Evolutionary conservation across 1,140 invertebrate genomes (phyloP).

Genomic region (Copidosoma floridanum): DNA sequence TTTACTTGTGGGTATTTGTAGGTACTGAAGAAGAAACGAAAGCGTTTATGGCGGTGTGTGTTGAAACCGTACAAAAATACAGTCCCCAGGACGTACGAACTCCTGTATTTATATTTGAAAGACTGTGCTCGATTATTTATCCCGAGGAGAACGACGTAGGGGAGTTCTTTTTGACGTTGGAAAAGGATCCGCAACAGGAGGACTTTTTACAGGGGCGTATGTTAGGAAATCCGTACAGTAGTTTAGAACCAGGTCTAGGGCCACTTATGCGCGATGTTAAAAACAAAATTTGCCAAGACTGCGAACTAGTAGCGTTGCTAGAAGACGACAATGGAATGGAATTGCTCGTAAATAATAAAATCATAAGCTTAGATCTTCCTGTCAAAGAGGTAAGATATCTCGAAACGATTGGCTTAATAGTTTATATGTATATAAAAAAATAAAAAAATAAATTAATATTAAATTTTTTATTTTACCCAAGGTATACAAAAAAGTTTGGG

Average conservation of each 20-base stretch:
- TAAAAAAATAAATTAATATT: conserved; percentile 1
- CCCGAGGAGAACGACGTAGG: conserved; percentile 96
- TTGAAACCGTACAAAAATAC: conserved; percentile 93
- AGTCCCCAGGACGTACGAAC: conserved; percentile 89
- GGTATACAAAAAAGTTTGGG: conserved; percentile 80
- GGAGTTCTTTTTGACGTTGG: conserved; percentile 93
- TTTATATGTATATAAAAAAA: too few relatives aligned
- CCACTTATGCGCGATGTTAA: conserved; percentile 98
- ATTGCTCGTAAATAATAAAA: conserved; percentile 97
- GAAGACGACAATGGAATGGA: conserved; percentile 99
- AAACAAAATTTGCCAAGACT: conserved; percentile 97
- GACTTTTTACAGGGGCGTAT: conserved; percentile 97
- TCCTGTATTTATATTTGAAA: conserved; percentile 96
- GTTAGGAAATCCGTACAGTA: conserved; percentile 97
- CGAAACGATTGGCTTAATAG: conserved; percentile 1
- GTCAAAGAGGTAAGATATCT: conserved; percentile 78
- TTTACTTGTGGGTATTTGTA: conserved; percentile 39
- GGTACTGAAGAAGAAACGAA: conserved; percentile 94
- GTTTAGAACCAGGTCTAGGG: conserved; percentile 87
- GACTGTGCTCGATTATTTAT: conserved; percentile 95
- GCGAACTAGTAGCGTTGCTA: conserved; percentile 91
- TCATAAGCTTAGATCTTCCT: conserved; percentile 92
- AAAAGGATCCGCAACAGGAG: conserved; percentile 98
- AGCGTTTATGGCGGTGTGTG: conserved; percentile 95
- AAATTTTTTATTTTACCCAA: conserved; percentile 21